These are phyloP conservation scores for Pantherophis guttatus DNA, from an alignment of 2,113 vertebrate species.

Conservation along the genomic window DNA sequence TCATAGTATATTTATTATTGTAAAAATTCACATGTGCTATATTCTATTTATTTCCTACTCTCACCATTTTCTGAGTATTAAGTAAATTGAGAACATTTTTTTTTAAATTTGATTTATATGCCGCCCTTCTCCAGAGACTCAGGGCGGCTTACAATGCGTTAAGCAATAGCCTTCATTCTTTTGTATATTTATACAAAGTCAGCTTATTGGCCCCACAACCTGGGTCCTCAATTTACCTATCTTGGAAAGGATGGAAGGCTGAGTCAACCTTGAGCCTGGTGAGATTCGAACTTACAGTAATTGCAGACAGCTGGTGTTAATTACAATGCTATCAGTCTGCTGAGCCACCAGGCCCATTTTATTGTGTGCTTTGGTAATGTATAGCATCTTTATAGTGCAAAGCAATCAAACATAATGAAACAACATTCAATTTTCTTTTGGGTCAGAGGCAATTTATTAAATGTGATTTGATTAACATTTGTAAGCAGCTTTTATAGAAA, in stretches of 20 bases:
- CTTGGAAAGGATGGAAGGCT: no score
- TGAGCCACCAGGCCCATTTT: neutral
- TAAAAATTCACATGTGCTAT: neutral
- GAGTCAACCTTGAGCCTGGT: no score
- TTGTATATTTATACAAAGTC: no score
- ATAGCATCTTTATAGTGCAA: neutral
- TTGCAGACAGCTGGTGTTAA: no score
- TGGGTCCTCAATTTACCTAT: no score
- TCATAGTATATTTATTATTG: neutral
- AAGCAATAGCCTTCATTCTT: no score
- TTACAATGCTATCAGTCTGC: no score
- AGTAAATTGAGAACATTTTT: neutral
- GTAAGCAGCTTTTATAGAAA: conserved; percentile 90
- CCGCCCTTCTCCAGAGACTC: no score
- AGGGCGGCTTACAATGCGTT: no score
- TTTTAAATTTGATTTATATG: no score
- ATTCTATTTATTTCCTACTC: neutral
- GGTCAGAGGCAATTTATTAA: conserved; percentile 86
- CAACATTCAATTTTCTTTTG: conserved; percentile 54
- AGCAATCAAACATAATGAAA: conserved; percentile 10
- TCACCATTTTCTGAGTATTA: neutral
- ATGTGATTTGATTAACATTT: conserved; percentile 89
- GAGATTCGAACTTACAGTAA: no score
- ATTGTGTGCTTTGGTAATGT: neutral
- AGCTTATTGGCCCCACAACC: no score